phyloP scores from a whole-genome alignment of 92 coral and sea anemone genomes.

The Palythoa grandis region DNA sequence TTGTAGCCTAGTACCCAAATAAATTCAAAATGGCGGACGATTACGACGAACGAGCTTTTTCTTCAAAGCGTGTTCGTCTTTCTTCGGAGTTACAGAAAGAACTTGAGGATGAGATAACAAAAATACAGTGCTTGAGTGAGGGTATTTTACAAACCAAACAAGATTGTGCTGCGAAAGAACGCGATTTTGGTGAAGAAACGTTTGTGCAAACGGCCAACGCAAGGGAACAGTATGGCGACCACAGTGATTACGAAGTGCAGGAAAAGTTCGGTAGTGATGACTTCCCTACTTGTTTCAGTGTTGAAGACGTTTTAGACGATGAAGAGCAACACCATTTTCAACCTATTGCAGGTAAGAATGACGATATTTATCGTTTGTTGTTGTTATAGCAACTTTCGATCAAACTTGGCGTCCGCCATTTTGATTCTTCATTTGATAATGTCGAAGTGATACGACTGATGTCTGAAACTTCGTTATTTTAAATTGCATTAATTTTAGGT shows the following conservation, averaged over 20 bases:
- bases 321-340: constrained; percentile 76
- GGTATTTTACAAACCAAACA: neutral
- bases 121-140: neutral
- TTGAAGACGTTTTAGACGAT: constrained; percentile 75
- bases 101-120: constrained; percentile 19
- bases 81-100: constrained; percentile 68
- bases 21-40: constrained; percentile 91
- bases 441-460: neutral
- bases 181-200: constrained; percentile 14
- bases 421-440: constrained; percentile 56
- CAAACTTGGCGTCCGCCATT: constrained; percentile 75
- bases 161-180: constrained; percentile 40
- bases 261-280: constrained; percentile 72
- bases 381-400: constrained; percentile 11
- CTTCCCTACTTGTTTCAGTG: constrained; percentile 87
- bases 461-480: neutral
- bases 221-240: constrained; percentile 83
- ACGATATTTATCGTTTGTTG: neutral
- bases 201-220: constrained; percentile 34
- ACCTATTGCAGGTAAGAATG: constrained; percentile 91
- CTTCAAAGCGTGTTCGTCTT: constrained; percentile 84
- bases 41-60: constrained; percentile 49
- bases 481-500: neutral
- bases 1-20: constrained; percentile 28
- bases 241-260: constrained; percentile 39